Base-by-base conservation (phyloP, 23 tunicate genomes). In the Phallusia fumigata region DNA sequence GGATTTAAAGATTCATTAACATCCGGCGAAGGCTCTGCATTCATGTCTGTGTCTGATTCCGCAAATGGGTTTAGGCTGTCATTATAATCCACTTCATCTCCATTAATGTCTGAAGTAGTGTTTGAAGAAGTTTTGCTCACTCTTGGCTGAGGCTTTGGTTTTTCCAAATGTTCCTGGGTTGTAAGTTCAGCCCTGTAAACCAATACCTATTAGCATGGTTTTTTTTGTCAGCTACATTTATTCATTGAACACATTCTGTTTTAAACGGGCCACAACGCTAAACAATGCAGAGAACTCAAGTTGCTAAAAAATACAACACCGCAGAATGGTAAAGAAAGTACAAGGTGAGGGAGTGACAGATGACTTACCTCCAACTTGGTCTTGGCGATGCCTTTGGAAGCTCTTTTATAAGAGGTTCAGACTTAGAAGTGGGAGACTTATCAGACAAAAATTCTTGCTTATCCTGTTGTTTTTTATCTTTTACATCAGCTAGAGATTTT, bases 321-420 rank as follows among this genome's bases (percentile, higher is more conserved):
- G n/a, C n/a, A n/a, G n/a, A n/a, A n/a, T n/a, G 5, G 5, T 40
- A 40, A 5, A 40, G 10, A 40, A 40, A 3, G 47, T 3, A 40
- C 47, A 5, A 40, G 10, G 47, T 40, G 47, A 10, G 47, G 5
- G 8, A 40, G 10, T 3, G 5, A 40, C 47, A 40, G 47, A 40
- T 40, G 10, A 40, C 11, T 19, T 47, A 86, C 90, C 90, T 86
- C 2, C 84, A 76, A 53, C 52, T 75, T 47, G 90, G 79, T 75
- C 21, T 53, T 53, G 53, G 64, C 45, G 40, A 10, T 44, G 65
- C 19, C 35, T 51, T 81, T 24, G 93, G 93, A 13, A 89, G 80
- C 74, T 89, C 93, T 53, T 87, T 89, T 45, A 89, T 80, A 18
- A 89, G 74, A 5, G 91, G 91, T 45, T 81, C 86, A 30, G 76